phyloP scores from a whole-genome alignment of 1,140 invertebrate species.

The Laupala kohalensis region DNA sequence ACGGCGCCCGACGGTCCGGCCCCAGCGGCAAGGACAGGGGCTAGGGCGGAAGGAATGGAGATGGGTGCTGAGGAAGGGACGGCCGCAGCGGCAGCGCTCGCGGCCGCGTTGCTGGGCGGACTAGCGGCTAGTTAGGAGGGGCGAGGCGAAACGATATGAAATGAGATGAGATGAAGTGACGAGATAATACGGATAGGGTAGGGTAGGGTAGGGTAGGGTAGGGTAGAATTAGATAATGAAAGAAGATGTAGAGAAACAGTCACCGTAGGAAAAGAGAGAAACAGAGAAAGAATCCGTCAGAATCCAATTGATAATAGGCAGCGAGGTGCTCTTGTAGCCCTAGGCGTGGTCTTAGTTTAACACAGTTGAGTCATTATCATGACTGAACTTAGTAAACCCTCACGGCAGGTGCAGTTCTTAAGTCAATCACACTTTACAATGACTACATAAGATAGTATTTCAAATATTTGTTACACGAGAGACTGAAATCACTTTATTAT shows the following conservation, averaged over 20 bases:
- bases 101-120: background rate
- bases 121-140: background rate
- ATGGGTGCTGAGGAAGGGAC: slow-evolving; percentile 4
- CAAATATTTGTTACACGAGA: too few species aligned
- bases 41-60: slow-evolving; percentile 13
- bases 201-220: background rate
- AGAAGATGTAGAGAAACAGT: slow-evolving; percentile 13
- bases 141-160: too few species aligned
- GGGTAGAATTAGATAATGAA: slow-evolving; percentile 17
- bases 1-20: too few species aligned
- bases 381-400: too few species aligned
- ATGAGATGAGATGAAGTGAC: too few species aligned
- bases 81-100: slow-evolving; percentile 1
- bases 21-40: slow-evolving; percentile 17
- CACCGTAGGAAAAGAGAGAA: background rate
- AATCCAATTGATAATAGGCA: background rate
- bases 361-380: too few species aligned
- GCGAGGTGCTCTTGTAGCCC: background rate
- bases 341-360: background rate
- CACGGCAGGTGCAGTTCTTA: too few species aligned
- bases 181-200: background rate
- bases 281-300: background rate
- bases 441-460: too few species aligned
- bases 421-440: too few species aligned
- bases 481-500: too few species aligned